These are phyloP conservation scores for Caranx ignobilis DNA, from an alignment of 2,113 vertebrate genomes.

Conservation along the genomic window DNA sequence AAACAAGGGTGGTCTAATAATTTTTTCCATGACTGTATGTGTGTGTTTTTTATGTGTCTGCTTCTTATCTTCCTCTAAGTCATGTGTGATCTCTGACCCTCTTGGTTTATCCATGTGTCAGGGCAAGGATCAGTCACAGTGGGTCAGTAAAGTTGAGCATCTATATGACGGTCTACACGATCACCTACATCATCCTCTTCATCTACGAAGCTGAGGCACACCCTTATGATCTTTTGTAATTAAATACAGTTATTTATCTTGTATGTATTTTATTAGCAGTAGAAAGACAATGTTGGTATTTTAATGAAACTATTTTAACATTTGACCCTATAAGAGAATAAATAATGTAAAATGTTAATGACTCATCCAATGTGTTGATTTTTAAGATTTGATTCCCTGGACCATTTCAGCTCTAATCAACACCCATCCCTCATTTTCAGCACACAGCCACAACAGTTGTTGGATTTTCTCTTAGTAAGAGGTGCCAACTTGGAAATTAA, in stretches of 20 bases:
- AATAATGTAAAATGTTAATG: background rate
- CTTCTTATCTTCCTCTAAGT: conserved; percentile 36
- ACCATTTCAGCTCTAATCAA: no score
- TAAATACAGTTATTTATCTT: no score
- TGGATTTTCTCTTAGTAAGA: background rate
- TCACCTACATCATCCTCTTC: conserved; percentile 92
- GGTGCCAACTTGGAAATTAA: background rate
- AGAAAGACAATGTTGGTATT: background rate
- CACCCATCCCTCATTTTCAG: background rate
- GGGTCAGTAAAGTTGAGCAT: conserved; percentile 93
- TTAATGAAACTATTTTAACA: background rate
- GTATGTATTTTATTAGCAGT: no score
- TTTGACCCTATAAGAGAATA: no score
- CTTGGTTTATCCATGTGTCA: conserved; percentile 64
- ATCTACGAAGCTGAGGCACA: conserved; percentile 91
- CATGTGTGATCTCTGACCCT: conserved; percentile 51
- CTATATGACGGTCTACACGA: conserved; percentile 95
- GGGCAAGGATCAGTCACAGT: conserved; percentile 93
- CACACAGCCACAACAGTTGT: background rate
- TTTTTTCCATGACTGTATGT: no score
- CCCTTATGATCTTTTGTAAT: no score
- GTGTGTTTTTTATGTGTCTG: conserved; percentile 22
- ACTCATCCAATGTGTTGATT: background rate
- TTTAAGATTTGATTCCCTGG: background rate
- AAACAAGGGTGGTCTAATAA: no score